A percentile compares a stretch with the other conserved stretches of the same genome.
phyloP scores from a whole-genome alignment of 2,888 invertebrate genomes.

The Pterobdella sp. region DNA sequence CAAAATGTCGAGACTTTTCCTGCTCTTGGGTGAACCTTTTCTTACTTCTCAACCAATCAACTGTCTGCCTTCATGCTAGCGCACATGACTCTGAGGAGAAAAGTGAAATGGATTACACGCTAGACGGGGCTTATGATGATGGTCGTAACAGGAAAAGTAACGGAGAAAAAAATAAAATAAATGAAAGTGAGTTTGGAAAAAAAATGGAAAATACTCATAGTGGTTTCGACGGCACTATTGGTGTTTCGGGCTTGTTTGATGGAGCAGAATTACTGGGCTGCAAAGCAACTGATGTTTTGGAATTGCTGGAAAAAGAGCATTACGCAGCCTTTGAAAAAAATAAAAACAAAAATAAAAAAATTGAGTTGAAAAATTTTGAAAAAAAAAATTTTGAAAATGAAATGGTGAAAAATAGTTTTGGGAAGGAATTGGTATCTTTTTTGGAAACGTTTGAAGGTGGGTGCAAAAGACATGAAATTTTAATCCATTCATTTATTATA shows the following conservation, averaged over 20 bases:
- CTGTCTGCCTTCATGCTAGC: neutral
- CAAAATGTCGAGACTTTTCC: neutral
- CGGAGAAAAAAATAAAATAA: neutral
- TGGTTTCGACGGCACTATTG: neutral
- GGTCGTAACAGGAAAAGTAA: neutral
- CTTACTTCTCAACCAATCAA: neutral
- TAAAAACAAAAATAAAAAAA: no score
- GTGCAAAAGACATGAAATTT: neutral
- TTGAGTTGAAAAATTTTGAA: no score
- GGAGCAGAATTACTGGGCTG: neutral
- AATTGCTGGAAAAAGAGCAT: no score
- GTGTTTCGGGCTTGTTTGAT: neutral
- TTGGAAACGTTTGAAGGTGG: neutral
- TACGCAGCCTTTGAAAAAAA: no score
- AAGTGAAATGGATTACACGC: neutral
- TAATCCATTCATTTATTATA: neutral
- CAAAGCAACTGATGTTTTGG: conserved; percentile 3
- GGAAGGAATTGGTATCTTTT: neutral
- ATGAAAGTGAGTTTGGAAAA: neutral
- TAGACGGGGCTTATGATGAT: neutral
- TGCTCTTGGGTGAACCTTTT: neutral
- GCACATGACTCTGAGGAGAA: neutral
- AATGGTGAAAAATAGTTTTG: neutral
- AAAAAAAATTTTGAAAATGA: no score
- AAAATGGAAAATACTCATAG: neutral